phyloP scores from a whole-genome alignment of 2,113 vertebrate genomes.

The Nettapus auritus region DNA sequence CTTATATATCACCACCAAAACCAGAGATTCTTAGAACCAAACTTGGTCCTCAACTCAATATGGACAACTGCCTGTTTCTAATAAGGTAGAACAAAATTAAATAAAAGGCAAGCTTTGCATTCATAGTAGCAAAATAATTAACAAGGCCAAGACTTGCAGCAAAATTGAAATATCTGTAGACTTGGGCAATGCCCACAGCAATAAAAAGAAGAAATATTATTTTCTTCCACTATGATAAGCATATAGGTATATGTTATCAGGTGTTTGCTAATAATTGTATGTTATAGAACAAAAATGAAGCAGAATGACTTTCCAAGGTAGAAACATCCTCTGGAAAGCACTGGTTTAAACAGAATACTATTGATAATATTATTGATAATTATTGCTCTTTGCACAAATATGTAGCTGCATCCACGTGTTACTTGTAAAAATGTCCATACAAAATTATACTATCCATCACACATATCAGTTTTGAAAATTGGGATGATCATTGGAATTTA shows the following conservation, averaged over 20 bases:
- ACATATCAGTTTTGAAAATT: not conserved
- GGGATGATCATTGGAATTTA: not conserved
- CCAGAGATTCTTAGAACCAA: not conserved
- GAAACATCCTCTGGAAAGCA: not conserved
- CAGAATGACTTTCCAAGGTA: not conserved
- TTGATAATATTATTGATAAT: not conserved
- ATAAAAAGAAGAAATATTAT: slow-evolving; percentile 1
- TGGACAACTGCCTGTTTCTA: not conserved
- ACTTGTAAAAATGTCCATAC: not conserved
- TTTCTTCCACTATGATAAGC: not conserved
- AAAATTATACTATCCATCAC: not conserved
- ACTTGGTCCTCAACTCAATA: not conserved
- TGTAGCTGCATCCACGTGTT: fast-evolving
- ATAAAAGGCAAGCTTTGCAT: not conserved
- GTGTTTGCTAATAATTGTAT: slow-evolving; percentile 20
- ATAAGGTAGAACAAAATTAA: not conserved
- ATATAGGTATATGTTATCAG: slow-evolving; percentile 24
- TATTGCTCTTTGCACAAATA: not conserved
- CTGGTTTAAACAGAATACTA: not conserved
- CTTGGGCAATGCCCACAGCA: not conserved
- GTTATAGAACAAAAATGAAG: not conserved
- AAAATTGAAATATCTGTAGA: not conserved
- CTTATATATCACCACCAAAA: not conserved
- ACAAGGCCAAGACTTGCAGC: not conserved
- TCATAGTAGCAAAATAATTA: not conserved